A percentile compares a stretch with the other conserved stretches of the same genome.
Conservation (phyloP, 2,888 invertebrate species). For the Caenorhabditis drosophilae region DNA sequence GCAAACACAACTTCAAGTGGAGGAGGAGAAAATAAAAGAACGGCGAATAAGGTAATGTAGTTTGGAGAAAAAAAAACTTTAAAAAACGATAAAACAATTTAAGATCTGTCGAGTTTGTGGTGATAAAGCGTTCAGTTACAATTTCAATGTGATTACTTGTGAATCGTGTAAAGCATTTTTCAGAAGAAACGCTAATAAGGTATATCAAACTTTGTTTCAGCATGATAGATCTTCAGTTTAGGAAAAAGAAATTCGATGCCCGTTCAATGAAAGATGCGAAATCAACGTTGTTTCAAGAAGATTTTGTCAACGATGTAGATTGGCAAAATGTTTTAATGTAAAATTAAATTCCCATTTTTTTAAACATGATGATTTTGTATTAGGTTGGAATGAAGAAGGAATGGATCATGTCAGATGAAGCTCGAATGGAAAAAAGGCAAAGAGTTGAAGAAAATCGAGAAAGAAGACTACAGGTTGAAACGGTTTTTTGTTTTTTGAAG, state of each 20-base stretch:
- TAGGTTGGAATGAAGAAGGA: slow-evolving; percentile 67
- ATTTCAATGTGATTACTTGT: slow-evolving; percentile 75
- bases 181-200: slow-evolving; percentile 82
- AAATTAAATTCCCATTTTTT: background rate
- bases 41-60: slow-evolving; percentile 41
- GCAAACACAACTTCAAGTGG: slow-evolving; percentile 43
- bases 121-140: slow-evolving; percentile 73
- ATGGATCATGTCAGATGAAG: slow-evolving; percentile 68
- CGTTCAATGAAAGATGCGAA: slow-evolving; percentile 64
- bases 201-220: too few species aligned
- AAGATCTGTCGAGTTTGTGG: slow-evolving; percentile 88
- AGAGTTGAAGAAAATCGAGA: slow-evolving; percentile 66
- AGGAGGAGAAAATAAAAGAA: slow-evolving; percentile 36
- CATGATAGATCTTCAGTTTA: too few species aligned
- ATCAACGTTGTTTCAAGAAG: slow-evolving; percentile 77
- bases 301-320: slow-evolving; percentile 92
- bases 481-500: background rate
- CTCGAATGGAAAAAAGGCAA: slow-evolving; percentile 64
- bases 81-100: slow-evolving; percentile 2
- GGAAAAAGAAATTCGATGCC: slow-evolving; percentile 65
- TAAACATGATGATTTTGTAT: slow-evolving; percentile 3
- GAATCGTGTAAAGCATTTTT: slow-evolving; percentile 98
- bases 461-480: slow-evolving; percentile 19
- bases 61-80: background rate
- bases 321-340: slow-evolving; percentile 84